Evolutionary conservation across 2,888 invertebrate genomes (phyloP).

Genomic region (Danaus chrysippus): DNA sequence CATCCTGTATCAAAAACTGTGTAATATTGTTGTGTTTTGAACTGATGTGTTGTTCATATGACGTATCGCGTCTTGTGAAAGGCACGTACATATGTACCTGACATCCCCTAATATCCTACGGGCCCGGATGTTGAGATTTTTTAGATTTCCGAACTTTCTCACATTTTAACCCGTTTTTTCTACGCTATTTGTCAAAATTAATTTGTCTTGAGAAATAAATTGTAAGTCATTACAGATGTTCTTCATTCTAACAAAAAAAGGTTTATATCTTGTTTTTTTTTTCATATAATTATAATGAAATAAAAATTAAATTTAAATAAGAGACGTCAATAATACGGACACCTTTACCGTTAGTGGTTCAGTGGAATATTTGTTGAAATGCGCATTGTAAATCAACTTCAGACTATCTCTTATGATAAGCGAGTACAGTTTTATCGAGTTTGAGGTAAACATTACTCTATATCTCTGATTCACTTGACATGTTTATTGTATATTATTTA

Average conservation of each 20-base stretch:
- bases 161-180: constrained; percentile 56
- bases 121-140: constrained; percentile 50
- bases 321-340: not conserved
- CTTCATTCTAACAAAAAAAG: constrained; percentile 31
- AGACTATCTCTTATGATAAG: constrained; percentile 22
- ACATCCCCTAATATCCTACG: constrained; percentile 45
- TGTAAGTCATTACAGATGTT: constrained; percentile 53
- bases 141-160: constrained; percentile 54
- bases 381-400: constrained; percentile 18
- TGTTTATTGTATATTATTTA: constrained; percentile 17
- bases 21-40: no score
- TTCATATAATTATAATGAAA: no score
- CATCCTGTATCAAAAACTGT: no score
- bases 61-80: constrained; percentile 37
- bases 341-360: not conserved
- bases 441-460: constrained; percentile 16
- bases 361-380: constrained; percentile 6
- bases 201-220: constrained; percentile 47
- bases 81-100: constrained; percentile 41
- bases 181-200: constrained; percentile 56
- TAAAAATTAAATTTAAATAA: no score
- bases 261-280: no score
- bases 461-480: constrained; percentile 13
- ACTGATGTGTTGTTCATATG: constrained; percentile 16
- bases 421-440: constrained; percentile 16